Evolutionary conservation across 2,113 vertebrate genomes (phyloP).

Genomic region (Irena cyanogastra): DNA sequence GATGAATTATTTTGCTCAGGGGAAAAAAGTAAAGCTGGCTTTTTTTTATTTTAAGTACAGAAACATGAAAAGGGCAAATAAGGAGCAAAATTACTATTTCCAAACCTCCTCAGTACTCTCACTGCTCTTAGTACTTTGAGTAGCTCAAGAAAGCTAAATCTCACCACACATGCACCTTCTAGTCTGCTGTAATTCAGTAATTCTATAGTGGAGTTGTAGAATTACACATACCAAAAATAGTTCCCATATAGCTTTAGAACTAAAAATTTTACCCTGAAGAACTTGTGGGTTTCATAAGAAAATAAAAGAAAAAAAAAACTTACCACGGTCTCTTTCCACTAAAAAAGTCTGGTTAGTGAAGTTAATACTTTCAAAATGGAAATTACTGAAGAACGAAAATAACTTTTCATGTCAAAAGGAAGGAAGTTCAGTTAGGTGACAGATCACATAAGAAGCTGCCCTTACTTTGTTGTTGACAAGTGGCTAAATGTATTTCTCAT

Average conservation of each 20-base stretch:
- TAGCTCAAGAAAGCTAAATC: not conserved
- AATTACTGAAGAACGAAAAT: not conserved
- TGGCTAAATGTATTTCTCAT: not conserved
- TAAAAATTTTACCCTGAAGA: not conserved
- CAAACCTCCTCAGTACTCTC: not conserved
- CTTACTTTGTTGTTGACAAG: not conserved
- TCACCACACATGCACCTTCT: not conserved
- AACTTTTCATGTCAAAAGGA: not conserved
- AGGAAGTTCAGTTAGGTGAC: constrained; percentile 8
- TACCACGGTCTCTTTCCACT: not conserved
- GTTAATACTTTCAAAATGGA: not conserved
- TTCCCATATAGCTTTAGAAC: not conserved
- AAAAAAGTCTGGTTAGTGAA: not conserved
- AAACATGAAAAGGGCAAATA: not conserved
- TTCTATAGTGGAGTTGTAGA: not conserved
- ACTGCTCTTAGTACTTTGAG: not conserved
- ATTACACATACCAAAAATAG: not conserved
- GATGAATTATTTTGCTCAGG: not conserved
- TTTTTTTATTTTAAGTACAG: not conserved
- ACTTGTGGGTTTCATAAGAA: not conserved
- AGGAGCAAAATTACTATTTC: not conserved
- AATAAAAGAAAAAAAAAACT: not conserved
- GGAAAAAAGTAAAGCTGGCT: not conserved
- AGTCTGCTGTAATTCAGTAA: not conserved
- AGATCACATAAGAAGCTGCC: not conserved